phyloP scores from a whole-genome alignment of 2,797 vertebrate species.

The Lindbergichthys nudifrons region DNA sequence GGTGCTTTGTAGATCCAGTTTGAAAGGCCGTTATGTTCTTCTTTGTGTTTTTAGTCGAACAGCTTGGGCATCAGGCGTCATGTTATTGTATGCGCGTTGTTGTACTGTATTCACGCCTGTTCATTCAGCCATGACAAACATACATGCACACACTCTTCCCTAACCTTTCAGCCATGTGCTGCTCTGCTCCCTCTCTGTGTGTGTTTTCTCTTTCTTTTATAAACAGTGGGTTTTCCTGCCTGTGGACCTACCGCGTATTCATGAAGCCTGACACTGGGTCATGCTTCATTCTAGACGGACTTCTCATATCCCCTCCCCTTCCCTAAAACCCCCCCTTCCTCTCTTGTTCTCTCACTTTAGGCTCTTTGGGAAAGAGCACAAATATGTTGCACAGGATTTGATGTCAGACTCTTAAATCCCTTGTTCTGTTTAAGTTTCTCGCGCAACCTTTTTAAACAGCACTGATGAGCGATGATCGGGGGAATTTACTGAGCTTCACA shows the following conservation, averaged over 20 bases:
- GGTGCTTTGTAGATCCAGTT: conserved; percentile 32
- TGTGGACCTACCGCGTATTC: conserved; percentile 59
- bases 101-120: conserved; percentile 28
- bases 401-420: background rate
- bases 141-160: conserved; percentile 42
- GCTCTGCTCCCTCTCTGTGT: conserved; percentile 21
- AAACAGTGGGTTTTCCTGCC: conserved; percentile 51
- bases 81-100: conserved; percentile 53
- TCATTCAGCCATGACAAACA: conserved; percentile 44
- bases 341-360: conserved; percentile 17
- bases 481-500: conserved; percentile 56
- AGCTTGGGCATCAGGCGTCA: conserved; percentile 30
- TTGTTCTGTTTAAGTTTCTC: background rate
- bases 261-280: conserved; percentile 63
- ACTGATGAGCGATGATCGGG: conserved; percentile 33
- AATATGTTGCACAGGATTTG: conserved; percentile 13
- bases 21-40: conserved; percentile 42
- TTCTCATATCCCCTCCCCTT: conserved; percentile 1
- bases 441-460: conserved; percentile 28
- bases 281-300: conserved; percentile 61
- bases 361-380: conserved; percentile 18
- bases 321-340: background rate
- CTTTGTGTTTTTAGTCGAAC: conserved; percentile 55
- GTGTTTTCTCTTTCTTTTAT: conserved; percentile 25
- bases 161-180: conserved; percentile 33